Evolutionary conservation across 1,140 invertebrate genomes (phyloP), one percentile per base, ranked within the genome.

Genomic region (Drosophila lowei): DNA sequence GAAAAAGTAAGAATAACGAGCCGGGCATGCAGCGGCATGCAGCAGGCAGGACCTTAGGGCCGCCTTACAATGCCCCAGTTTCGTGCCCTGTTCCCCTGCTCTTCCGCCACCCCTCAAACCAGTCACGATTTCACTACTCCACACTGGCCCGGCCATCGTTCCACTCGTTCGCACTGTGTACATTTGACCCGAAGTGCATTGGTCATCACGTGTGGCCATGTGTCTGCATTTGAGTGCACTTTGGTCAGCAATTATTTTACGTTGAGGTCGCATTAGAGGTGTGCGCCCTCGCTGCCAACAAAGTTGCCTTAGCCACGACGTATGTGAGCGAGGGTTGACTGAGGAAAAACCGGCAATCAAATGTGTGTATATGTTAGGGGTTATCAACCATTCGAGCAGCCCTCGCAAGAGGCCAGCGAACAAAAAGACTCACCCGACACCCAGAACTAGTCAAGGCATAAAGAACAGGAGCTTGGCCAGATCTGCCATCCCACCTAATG

Each of bases 241-340:
- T 88, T 79, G 83, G 83, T 89, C 84, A 88, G 83, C 83, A 88
- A 88, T 88, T 88, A 88, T 88, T 88, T 88, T 88, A 89, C 79
- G 84, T 88, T 89, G 83, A 88, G 83, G 84, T 88, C 84, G 73
- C 84, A 89, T 89, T 88, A 83, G 81, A 86, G 83, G 76, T 81
- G 78, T 72, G 53, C 78, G 56, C 74, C 78, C 76, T 55, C 60
- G 63, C 48, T 25, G 75, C 56, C 79, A 72, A 76, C 71, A 76
- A 52, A 54, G 61, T 76, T 72, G 62, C 77, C 56, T 55, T 64
- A 72, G 66, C 46, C 62, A 66, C 62, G 43, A 52, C 13, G 56
- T 52, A 15, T 42, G 25, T 48, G 58, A 63, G 72, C 83, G 78
- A 66, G 65, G 63, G 59, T 53, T 11, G 60, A 18, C 46, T 47